Conservation (phyloP, 2,113 vertebrate species). For the Dermatemys mawii region DNA sequence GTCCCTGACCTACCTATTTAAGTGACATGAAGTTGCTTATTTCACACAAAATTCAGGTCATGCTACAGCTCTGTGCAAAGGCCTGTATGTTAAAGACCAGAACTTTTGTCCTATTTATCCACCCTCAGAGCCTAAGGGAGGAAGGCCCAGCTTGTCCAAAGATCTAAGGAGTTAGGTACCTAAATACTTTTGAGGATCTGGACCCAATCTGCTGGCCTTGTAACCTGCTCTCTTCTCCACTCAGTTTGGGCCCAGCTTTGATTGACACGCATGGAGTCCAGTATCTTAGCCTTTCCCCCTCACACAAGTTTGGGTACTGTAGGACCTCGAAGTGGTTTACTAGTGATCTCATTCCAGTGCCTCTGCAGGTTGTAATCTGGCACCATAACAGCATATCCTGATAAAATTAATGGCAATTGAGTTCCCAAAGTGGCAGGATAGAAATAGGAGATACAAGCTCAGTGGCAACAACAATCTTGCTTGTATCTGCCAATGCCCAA, state of each 20-base stretch:
- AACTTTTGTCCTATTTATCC: not conserved
- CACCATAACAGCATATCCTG: not conserved
- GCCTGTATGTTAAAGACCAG: accelerated
- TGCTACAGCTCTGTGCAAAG: accelerated
- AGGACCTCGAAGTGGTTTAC: not conserved
- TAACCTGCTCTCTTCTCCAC: not conserved
- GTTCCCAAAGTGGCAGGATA: not conserved
- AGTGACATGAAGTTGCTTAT: not conserved
- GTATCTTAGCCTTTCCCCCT: not conserved
- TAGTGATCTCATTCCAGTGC: not conserved
- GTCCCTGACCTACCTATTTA: not conserved
- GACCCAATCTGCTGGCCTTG: not conserved
- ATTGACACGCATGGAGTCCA: not conserved
- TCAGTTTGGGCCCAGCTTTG: not conserved
- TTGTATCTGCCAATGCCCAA: not conserved
- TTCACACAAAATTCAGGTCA: not conserved
- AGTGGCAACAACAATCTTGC: not conserved
- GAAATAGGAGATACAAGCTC: not conserved
- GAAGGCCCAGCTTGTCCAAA: not conserved
- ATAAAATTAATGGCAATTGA: not conserved
- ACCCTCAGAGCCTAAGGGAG: not conserved
- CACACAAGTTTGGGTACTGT: not conserved
- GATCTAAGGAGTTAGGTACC: not conserved
- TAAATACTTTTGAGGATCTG: not conserved
- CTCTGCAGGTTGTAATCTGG: not conserved